These are phyloP conservation scores for Drosophila leonis DNA, from an alignment of 2,888 invertebrate genomes.

Conservation along the genomic window DNA sequence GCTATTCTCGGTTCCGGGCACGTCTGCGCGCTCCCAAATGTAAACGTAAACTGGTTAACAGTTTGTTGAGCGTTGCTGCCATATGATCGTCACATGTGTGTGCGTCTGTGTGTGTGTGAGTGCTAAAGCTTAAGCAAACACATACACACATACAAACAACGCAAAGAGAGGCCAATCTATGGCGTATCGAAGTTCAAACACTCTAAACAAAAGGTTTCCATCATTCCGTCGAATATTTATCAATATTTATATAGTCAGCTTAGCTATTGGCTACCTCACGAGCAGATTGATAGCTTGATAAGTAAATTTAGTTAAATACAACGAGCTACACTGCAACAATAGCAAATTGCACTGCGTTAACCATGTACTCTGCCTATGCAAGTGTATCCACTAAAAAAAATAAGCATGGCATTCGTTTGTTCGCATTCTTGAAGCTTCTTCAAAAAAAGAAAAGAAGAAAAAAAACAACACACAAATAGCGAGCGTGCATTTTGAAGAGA, in stretches of 20 bases:
- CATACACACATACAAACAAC: constrained; percentile 19
- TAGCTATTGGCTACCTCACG: neutral
- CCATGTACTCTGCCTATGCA: constrained; percentile 27
- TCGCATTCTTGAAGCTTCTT: constrained; percentile 60
- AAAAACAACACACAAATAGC: neutral
- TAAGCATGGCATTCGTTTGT: constrained; percentile 31
- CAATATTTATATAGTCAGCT: constrained; percentile 1
- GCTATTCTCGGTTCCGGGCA: constrained; percentile 58
- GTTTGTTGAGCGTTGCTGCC: constrained; percentile 58
- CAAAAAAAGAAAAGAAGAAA: neutral
- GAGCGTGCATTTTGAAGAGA: constrained; percentile 20
- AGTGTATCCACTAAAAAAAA: constrained; percentile 34
- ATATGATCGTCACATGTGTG: constrained; percentile 61
- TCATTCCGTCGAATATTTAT: constrained; percentile 21
- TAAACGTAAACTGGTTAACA: constrained; percentile 78
- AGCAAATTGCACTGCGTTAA: constrained; percentile 19
- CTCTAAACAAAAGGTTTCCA: constrained; percentile 46
- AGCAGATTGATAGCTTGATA: neutral
- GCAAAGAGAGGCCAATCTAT: constrained; percentile 54
- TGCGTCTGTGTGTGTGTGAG: constrained; percentile 31
- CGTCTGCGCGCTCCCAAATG: constrained; percentile 73
- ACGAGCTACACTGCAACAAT: neutral
- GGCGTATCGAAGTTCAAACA: constrained; percentile 59
- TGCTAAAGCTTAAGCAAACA: constrained; percentile 71
- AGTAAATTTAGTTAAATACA: neutral